Percentiles rank a stretch among this genome's conserved stretches.
Conservation (phyloP, 2,888 invertebrate species). For the Hydrotaea cyrtoneurina region DNA sequence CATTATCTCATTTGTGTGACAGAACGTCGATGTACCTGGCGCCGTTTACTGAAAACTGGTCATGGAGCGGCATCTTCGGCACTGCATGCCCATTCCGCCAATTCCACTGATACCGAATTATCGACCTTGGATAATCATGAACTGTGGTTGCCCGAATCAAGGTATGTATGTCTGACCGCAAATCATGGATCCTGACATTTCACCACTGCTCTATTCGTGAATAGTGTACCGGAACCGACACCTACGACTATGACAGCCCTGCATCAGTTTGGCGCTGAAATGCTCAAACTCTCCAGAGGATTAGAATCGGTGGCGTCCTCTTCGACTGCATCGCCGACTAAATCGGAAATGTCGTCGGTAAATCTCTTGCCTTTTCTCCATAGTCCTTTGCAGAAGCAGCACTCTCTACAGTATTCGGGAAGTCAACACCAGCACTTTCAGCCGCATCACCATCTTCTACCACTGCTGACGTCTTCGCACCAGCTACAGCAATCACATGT, state of each 20-base stretch:
- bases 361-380: conserved; percentile 73
- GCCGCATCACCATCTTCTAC: conserved; percentile 26
- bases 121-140: conserved; percentile 92
- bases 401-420: conserved; percentile 57
- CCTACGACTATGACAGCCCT: conserved; percentile 92
- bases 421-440: conserved; percentile 56
- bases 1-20: conserved; percentile 13
- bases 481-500: conserved; percentile 30
- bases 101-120: conserved; percentile 91
- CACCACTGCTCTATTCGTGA: not conserved
- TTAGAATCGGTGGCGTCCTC: conserved; percentile 86
- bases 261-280: conserved; percentile 92
- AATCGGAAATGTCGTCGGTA: conserved; percentile 77
- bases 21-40: conserved; percentile 91
- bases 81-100: conserved; percentile 86
- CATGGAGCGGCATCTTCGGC: conserved; percentile 81
- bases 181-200: not conserved
- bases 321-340: conserved; percentile 77
- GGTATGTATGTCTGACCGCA: conserved; percentile 77
- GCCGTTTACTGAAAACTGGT: conserved; percentile 84
- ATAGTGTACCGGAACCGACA: conserved; percentile 85
- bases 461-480: not conserved
- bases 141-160: conserved; percentile 88
- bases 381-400: conserved; percentile 68
- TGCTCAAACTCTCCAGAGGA: conserved; percentile 91